Evolutionary conservation across 2,797 vertebrate genomes (phyloP), one percentile per base, ranked within the genome.

Genomic region (Eulemur coronatus): DNA sequence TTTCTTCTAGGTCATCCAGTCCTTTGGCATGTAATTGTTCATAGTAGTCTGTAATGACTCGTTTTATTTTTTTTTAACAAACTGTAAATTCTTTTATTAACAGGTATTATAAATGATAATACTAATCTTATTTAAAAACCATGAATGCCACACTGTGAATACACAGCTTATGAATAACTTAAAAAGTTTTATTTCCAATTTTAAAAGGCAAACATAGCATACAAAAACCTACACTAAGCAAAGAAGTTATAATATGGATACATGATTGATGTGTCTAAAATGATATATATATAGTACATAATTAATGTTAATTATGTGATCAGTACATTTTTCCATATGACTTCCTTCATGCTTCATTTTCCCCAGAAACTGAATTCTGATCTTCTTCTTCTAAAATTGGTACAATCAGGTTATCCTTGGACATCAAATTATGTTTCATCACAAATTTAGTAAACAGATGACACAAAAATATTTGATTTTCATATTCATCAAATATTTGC

Each of bases 391-490:
- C 99, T 99, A 99, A 99, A 98, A 99, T 99, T 93, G 99, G 99
- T 94, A 99, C 99, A 93, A 99, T 99, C 99, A 99, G 99, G 99
- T 99, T 99, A 98, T 99, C 99, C 99, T 99, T 99, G 95, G 99
- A 99, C 99, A 99, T 99, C 99, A 99, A 99, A 98, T 99, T 99
- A 98, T 99, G 99, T 98, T 99, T 99, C 99, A 99, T 99, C 96
- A 99, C 99, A 92, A 99, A 99, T 98, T 99, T 99, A 11, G 99
- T 99, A 99, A 99, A 99, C 96, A 99, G 99, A 97, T 99, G 99
- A 99, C 99, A 99, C 99, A 99, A 99, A 99, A 99, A 99, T 55
- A 99, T 99, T 98, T 99, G 99, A 76, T 99, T 99, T 99, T 99
- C 99, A 98, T 99, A 99, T 98, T 99, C 99, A 98, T 99, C 99